Base-by-base conservation (phyloP, 2,797 vertebrate species). In the Ctenosaura bakeri region DNA sequence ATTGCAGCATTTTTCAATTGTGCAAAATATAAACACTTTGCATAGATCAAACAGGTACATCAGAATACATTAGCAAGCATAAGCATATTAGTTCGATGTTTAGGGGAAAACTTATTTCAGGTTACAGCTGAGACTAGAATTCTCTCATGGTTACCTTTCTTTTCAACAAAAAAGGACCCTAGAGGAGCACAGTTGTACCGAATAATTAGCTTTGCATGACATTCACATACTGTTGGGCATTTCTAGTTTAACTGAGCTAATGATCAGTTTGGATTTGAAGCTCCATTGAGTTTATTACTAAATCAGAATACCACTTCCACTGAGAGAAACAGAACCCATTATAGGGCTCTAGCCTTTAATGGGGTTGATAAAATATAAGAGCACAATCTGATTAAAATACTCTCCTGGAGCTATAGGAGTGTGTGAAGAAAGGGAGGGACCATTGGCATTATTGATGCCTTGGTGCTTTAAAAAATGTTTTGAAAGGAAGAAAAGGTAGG, bases 181-280 rank as follows among this genome's bases (percentile, higher is more conserved):
- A 71, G 52, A 91, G 38, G 32, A 87, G 90, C 90, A 73, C 4
- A 89, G 35, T 78, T 91, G 54, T 81, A 90, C 29, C 74, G 32
- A 88, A 81, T 82, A 93, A 86, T 73, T 88, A 91, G 0, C 3
- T 92, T 91, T 90, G 90, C 86, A 85, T 88, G 64, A 91, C 13
- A 4, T 32, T 9, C 46, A 82, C 26, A 54, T 90, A 90, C 74
- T 91, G 16, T 69, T 90, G 59, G 26, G 54, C 4, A 93, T 8
- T 6, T 92, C 87, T 90, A 83, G 3, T 90, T 88, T 32, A 89
- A 24, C 32, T 90, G 38, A 88, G 77, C 74, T 59, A 90, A 91
- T 85, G 77, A 92, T 66, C 83, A 92, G 38, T 22, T 66, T 92
- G 35, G 42, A 9, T n/a, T 88, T 90, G 18, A 35, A 94, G 52